Base-by-base conservation (phyloP, 2,888 invertebrate species). In the Phyllotreta cruciferae region DNA sequence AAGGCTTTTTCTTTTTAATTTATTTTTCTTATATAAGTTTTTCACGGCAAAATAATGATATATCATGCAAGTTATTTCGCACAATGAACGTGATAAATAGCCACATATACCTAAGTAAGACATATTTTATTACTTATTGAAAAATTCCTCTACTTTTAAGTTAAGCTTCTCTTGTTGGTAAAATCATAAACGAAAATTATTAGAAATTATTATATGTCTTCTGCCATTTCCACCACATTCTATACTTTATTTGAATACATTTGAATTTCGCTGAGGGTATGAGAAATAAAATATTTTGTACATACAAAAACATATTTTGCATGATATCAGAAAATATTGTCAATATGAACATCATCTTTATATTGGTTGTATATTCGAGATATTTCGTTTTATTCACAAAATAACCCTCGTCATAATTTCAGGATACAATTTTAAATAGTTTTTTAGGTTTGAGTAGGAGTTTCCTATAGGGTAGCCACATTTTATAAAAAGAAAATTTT, bases 241-340 rank as follows among this genome's bases (percentile, higher is more conserved):
- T 24, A 24, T 4, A 24, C 4, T 24, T 4, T 24, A 24, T 4
- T 24, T 24, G 24, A 24, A 24, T 24, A 24, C 24, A 24, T 24
- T 24, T 24, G 56, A 47, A 56, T 56, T 56, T 47, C 38, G 47
- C 37, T 42, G 14, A 36, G 47, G 42, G 44, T 56, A 56, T 56
- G 47, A 56, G 47, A 56, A 56, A 47, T 37, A 56, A 56, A 56
- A 56, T 56, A 56, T 56, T 56, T 47, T 45, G 56, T 24, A 56
- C 34, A 56, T 47, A 56, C 56, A 47, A 47, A 47, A 14, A 47
- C 56, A 47, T 34, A 47, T 47, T 56, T 56, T 47, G 47, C 45
- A 56, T 56, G 47, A 56, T 56, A 56, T 56, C 38, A 47, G 38
- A 56, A 56, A 56, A 56, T 56, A 56, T 56, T 56, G 56, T 47